Evolutionary conservation across 1,140 invertebrate genomes (phyloP), one percentile per base, ranked within the genome.

Genomic region (Drosophila sulfurigaster): DNA sequence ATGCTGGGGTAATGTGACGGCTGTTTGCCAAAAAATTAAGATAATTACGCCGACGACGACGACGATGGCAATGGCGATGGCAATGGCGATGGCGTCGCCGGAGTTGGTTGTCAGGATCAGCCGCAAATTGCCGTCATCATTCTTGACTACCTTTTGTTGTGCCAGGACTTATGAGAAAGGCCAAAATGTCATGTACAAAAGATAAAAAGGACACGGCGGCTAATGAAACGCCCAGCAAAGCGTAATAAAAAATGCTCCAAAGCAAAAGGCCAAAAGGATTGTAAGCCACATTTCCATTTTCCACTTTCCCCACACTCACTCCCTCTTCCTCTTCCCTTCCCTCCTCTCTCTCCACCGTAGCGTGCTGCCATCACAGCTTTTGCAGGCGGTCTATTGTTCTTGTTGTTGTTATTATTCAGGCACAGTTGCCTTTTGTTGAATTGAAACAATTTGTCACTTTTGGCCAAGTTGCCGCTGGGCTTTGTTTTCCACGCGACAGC

Each of bases 361-460:
- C 38, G 11, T 41, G 38, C 38, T 11, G 38, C 32, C 8, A 6
- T 15, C 25, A 41, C 6, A 60, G 7, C 15, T 58, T 7, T 60
- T 68, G 48, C 69, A 51, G 28, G 57, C 58, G 38, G 62, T 74
- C 63, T 70, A 28, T 70, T 64, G 65, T 69, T 73, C 15, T 43
- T 73, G 20, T 69, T 73, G 56, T 58, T 69, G 66, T 52, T 78
- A 62, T 78, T 69, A 56, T 69, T 57, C 58, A 30, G 66, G 51
- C 76, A 71, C 68, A 68, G 73, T 82, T 81, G 75, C 73, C 78
- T 88, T 82, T 87, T 88, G 82, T 86, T 85, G 83, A 86, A 86
- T 86, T 86, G 82, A 87, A 87, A 87, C 83, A 87, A 87, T 87
- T 87, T 87, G 82, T 87, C 82, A 88, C 82, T 87, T 82, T 87